Percentiles rank a stretch among this genome's conserved stretches.
Conservation (phyloP, 2,113 vertebrate species). For the Benitochromis conjunctus region DNA sequence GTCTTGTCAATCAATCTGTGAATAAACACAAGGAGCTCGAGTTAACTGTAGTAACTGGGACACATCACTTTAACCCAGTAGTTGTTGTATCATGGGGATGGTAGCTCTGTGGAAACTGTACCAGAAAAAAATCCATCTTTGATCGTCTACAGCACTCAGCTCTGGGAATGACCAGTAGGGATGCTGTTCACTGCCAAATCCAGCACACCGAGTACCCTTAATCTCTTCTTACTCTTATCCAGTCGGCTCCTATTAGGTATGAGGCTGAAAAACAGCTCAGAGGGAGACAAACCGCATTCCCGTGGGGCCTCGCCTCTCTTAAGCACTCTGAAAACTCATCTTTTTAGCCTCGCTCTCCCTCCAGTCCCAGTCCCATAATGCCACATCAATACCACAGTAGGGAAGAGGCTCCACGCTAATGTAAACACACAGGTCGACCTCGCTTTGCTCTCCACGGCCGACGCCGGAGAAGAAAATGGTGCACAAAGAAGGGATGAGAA, state of each 20-base stretch:
- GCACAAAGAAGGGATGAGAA: conserved; percentile 62
- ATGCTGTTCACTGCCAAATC: conserved; percentile 52
- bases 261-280: conserved; percentile 26
- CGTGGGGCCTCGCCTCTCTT: conserved; percentile 49
- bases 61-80: conserved; percentile 21
- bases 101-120: conserved; percentile 15
- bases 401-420: conserved; percentile 78
- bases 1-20: conserved; percentile 25
- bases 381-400: conserved; percentile 81
- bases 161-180: conserved; percentile 46
- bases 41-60: conserved; percentile 47
- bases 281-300: conserved; percentile 20
- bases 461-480: conserved; percentile 12
- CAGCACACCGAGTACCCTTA: not conserved
- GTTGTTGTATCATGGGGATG: conserved; percentile 17
- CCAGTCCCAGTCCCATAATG: conserved; percentile 70
- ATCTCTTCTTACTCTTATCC: conserved; percentile 31
- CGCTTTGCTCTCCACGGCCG: not conserved
- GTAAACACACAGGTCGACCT: conserved; percentile 71
- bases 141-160: not conserved
- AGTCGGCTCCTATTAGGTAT: conserved; percentile 23
- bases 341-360: conserved; percentile 2
- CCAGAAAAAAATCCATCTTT: not conserved
- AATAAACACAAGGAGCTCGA: conserved; percentile 18
- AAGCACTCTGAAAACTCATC: conserved; percentile 59